Conservation (phyloP, 53 echinoderm and acorn worm species). For the Pentamera pediparva region DNA sequence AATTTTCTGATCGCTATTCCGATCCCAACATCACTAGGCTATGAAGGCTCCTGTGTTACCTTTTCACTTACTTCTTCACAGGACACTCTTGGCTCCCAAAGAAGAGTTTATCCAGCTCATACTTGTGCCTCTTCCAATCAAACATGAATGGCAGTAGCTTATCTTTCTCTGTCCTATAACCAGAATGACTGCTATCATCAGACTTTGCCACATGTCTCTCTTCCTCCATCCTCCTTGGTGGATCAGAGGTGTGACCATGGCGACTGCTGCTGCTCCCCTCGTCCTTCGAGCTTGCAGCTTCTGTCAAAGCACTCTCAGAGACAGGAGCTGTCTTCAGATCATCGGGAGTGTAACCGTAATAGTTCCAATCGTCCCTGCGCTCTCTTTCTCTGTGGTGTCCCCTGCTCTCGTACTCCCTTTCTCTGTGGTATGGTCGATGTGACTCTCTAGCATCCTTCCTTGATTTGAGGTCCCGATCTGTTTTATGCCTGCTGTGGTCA, state of each 20-base stretch:
- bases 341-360: conserved; percentile 66
- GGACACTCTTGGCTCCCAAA: conserved; percentile 39
- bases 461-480: not conserved
- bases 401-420: not conserved
- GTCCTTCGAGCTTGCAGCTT: not conserved
- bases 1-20: too few relatives aligned
- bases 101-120: conserved; percentile 75
- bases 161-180: not conserved
- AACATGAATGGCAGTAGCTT: conserved; percentile 33
- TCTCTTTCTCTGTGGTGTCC: not conserved
- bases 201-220: not conserved
- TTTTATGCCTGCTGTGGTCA: not conserved
- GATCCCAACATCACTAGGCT: too few relatives aligned
- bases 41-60: too few relatives aligned
- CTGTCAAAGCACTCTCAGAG: not conserved
- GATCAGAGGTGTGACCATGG: not conserved
- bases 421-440: not conserved
- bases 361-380: conserved; percentile 45
- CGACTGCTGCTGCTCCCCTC: not conserved
- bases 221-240: not conserved
- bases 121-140: conserved; percentile 79
- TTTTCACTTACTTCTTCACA: conserved; percentile 16
- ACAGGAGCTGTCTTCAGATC: conserved; percentile 31
- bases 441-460: not conserved
- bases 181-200: not conserved